Base-by-base conservation (phyloP, 2,888 invertebrate species). In the Drosophila putrida region DNA sequence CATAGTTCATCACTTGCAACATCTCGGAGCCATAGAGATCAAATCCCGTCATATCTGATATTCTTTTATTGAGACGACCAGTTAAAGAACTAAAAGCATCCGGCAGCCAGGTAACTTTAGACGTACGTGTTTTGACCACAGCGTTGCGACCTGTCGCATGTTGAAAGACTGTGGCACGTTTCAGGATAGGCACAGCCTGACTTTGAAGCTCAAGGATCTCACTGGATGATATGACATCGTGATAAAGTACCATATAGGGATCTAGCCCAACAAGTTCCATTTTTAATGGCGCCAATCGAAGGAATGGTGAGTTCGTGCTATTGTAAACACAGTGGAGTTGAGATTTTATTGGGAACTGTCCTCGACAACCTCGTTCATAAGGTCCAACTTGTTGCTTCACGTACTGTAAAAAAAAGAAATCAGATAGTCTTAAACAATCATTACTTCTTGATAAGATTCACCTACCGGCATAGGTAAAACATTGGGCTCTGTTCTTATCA, bases 1-100 rank as follows among this genome's bases (percentile, higher is more conserved):
- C 92, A 58, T 91, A 91, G 57, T 92, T 91, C 89, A 90, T 90
- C 3, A 91, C 76, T 71, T 91, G 91, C 15, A 91, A 35, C 75
- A 85, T 75, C 62, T 91, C 91, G n/a, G 91, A 86, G 0, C 80
- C 84, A 0, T 46, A 4, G 33, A 90, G 38, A 41, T 87, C 65
- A 28, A 91, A 89, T 0, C 90, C 89, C 0, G 90, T 91, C 90
- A 91, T 90, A 63, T 92, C 91, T 0, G 54, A 31, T 0, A 92
- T 83, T 1, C 92, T 79, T 51, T 63, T 72, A 53, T 85, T 91
- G 0, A 91, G 43, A 0, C 80, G 81, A 1, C 6, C 1, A 0
- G 88, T 89, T 0, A 86, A 49, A 0, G 64, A 28, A 27, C 72
- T 90, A 0, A 49, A 53, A 0, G 53, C 6, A 13, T 91, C 88